Conservation (phyloP, 2,888 invertebrate species). For the Hemaris fuciformis region DNA sequence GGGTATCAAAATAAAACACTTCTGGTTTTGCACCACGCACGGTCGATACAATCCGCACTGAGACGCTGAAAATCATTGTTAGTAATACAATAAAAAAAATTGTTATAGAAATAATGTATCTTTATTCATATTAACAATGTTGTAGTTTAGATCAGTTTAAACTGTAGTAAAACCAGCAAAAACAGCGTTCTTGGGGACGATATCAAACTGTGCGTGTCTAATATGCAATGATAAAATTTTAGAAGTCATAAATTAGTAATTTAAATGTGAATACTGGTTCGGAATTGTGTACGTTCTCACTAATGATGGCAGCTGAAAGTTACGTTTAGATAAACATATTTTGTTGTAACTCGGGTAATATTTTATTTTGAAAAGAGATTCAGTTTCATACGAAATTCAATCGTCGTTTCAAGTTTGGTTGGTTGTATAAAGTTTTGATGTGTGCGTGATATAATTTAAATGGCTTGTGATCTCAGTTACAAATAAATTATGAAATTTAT, state of each 20-base stretch:
- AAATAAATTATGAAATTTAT: constrained; percentile 62
- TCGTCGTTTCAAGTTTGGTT: constrained; percentile 36
- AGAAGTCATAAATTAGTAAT: not conserved
- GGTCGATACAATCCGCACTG: not conserved
- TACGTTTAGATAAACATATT: constrained; percentile 17
- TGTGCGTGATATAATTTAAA: constrained; percentile 58
- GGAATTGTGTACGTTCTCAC: not conserved
- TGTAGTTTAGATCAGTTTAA: not conserved
- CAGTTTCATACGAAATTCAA: constrained; percentile 18
- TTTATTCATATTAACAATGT: too few species aligned
- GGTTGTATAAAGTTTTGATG: constrained; percentile 12
- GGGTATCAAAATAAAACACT: constrained; percentile 4
- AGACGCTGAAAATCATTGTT: not conserved
- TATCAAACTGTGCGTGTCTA: not conserved
- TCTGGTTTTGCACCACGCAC: not conserved
- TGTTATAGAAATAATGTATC: too few species aligned
- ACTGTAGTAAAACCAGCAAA: too few species aligned
- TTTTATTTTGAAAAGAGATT: constrained; percentile 9
- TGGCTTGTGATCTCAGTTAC: constrained; percentile 74
- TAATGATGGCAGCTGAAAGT: not conserved
- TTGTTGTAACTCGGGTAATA: constrained; percentile 21
- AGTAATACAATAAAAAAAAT: too few species aligned
- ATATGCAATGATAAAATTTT: not conserved
- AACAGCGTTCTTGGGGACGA: not conserved
- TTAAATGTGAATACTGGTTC: not conserved